phyloP scores from a whole-genome alignment of 2,113 vertebrate genomes.

The Gopherus flavomarginatus region DNA sequence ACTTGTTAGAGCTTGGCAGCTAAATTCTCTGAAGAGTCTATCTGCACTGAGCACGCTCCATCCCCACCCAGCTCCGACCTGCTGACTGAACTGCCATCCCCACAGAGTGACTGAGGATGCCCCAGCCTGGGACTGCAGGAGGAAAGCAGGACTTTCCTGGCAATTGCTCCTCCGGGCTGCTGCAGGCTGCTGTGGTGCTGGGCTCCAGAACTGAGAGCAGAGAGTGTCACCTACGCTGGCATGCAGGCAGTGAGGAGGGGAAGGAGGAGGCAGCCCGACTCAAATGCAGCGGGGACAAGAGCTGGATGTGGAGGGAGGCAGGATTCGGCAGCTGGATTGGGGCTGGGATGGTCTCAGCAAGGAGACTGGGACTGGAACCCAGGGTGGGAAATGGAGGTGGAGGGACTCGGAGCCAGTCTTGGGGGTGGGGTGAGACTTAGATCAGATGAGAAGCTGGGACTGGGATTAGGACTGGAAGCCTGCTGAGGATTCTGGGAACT shows the following conservation, averaged over 20 bases:
- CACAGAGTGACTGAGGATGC: not conserved
- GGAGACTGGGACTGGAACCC: no score
- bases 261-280: not conserved
- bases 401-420: not conserved
- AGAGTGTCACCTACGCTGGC: not conserved
- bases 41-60: not conserved
- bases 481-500: no score
- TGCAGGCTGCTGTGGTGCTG: not conserved
- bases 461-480: accelerated
- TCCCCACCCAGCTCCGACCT: not conserved
- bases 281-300: not conserved
- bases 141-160: not conserved
- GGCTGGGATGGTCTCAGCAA: not conserved
- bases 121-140: not conserved
- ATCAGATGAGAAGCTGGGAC: not conserved
- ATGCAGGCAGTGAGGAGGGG: not conserved
- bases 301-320: not conserved
- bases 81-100: not conserved
- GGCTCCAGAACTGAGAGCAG: not conserved
- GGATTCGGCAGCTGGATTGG: not conserved
- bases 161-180: not conserved
- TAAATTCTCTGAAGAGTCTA: not conserved
- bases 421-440: not conserved
- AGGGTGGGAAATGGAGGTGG: no score
- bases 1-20: not conserved